Evolutionary conservation across 2,797 vertebrate species (phyloP), one percentile per base, ranked within the genome.

Genomic region (Pseudochirops corinnae): DNA sequence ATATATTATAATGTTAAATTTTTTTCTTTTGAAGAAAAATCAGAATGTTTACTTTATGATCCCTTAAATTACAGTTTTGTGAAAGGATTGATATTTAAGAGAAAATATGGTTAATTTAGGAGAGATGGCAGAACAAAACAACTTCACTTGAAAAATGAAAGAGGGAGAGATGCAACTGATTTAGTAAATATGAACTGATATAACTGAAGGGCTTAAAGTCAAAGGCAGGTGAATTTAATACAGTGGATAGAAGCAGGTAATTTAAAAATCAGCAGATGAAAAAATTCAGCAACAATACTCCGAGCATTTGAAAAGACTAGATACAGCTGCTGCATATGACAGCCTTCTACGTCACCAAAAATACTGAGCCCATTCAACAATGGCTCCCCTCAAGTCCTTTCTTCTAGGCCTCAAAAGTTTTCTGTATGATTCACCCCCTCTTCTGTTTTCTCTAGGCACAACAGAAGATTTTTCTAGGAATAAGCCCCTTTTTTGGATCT

Each of bases 1-100:
- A 93, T 90, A 52, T 24, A 31, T 93, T 96, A 96, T 92, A 96
- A 94, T 91, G 90, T 28, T 55, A 56, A 95, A 90, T 46, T 67
- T 18, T 18, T 12, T 67, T 16, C 46, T 90, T 56, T 0, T 46
- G 5, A 29, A n/a, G 94, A 95, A 95, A 94, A 24, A 46, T 39
- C 52, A 14, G 4, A 93, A n/a, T 93, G 56, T 52, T 92, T 29
- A 50, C 82, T 39, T 93, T 96, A 94, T 92, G 53, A 56, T 31
- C n/a, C 55, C 46, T 53, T 93, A 93, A 74, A 33, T 91, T 74
- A 12, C 39, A 96, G 31, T 82, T 93, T 90, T 92, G 0, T 93
- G 16, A 96, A 93, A 90, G 90, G 96, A 92, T 46, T 31, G 67
- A 94, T 92, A 92, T 6, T 92, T 55, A 94, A 53, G 93, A 94